Base-by-base conservation (phyloP, 2,888 invertebrate species). In the Spodoptera picta region DNA sequence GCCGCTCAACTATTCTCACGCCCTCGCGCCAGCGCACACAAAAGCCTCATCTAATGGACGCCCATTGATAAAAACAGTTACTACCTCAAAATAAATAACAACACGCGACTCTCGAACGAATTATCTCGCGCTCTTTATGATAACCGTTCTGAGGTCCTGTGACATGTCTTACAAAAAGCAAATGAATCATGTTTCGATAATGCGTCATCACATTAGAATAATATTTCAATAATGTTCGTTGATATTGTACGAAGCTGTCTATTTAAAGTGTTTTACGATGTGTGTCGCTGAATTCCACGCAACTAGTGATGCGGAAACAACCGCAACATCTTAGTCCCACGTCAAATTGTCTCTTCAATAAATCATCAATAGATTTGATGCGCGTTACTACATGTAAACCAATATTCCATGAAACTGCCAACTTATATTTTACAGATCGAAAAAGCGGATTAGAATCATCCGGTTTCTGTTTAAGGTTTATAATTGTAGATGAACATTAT, bases 301-400 rank as follows among this genome's bases (percentile, higher is more conserved):
- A 84, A 67, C 77, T 77, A 88, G 68, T 84, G 87, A 87, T 78
- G 89, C 82, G 88, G 83, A 90, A 88, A 85, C 73, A 73, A 90
- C 90, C 90, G 83, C 87, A 87, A 82, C 80, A 70, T 75, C 77
- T 83, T 80, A 81, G 83, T 83, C 89, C 89, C 85, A 83, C 84
- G 88, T 90, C 91, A 89, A 86, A 84, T 85, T 87, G 88, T 89
- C 88, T 84, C 82, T 81, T 85, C 82, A 77, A 87, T 87, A 87
- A 87, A 87, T 85, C 75, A 84, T 86, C 84, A 86, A 86, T 87
- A 83, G 85, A 79, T 84, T 84, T 83, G 80, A 88, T 87, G 83
- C 85, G 83, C 80, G 82, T 87, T 85, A 84, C 83, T 86, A 82
- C 75, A 81, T 87, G 90, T 90, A 92, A 93, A 85, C 85, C 83